Evolutionary conservation across 2,797 vertebrate species (phyloP).

Genomic region (Enteromius treurensis): DNA sequence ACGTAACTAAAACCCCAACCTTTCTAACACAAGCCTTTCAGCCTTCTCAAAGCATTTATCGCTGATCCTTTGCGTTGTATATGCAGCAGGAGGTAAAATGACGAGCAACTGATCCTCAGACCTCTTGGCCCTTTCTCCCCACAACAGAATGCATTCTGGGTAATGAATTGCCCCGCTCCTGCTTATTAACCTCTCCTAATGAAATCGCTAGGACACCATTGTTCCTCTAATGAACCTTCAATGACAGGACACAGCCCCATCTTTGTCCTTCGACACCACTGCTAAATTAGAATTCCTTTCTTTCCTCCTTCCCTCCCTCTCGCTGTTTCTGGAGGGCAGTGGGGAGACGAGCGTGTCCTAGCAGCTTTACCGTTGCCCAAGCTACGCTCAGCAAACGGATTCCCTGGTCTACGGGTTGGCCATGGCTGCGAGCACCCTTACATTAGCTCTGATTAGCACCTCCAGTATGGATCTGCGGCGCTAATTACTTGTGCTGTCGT

Average conservation of each 20-base stretch:
- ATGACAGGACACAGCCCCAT: constrained; percentile 85
- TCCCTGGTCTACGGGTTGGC: constrained; percentile 76
- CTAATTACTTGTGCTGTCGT: constrained; percentile 97
- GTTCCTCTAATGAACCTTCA: constrained; percentile 94
- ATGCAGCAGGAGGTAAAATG: constrained; percentile 49
- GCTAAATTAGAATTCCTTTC: constrained; percentile 83
- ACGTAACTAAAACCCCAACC: background rate
- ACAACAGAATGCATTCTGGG: constrained; percentile 67
- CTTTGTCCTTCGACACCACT: constrained; percentile 82
- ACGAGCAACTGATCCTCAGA: constrained; percentile 57
- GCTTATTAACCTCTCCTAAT: constrained; percentile 97
- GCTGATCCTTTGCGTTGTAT: constrained; percentile 47
- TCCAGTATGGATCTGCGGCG: constrained; percentile 89
- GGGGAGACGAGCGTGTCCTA: constrained; percentile 30
- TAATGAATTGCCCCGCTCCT: constrained; percentile 83
- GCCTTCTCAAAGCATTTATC: background rate
- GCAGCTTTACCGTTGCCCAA: constrained; percentile 41
- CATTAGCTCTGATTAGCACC: constrained; percentile 92
- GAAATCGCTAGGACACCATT: constrained; percentile 91
- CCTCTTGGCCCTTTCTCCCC: constrained; percentile 58
- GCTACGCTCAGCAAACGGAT: constrained; percentile 22
- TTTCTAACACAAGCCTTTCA: constrained; percentile 3
- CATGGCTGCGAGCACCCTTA: constrained; percentile 82
- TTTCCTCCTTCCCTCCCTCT: constrained; percentile 58
- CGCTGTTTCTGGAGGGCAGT: constrained; percentile 47